phyloP scores from a whole-genome alignment of 2,888 invertebrate genomes.

The Sphecodes monilicornis region DNA sequence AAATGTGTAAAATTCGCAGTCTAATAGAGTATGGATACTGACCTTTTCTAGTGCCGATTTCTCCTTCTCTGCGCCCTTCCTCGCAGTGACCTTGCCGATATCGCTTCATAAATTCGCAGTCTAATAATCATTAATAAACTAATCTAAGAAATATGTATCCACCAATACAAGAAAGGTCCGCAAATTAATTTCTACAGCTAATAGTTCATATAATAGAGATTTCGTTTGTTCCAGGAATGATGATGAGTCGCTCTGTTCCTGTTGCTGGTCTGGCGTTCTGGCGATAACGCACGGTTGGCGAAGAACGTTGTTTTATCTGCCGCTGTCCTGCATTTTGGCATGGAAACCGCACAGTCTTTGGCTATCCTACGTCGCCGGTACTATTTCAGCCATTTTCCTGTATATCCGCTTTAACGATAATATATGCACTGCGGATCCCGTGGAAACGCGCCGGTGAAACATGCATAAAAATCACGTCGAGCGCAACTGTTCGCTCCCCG shows the following conservation, averaged over 20 bases:
- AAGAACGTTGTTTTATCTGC: conserved; percentile 83
- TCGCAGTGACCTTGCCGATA: no score
- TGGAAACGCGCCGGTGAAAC: neutral
- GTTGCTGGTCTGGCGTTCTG: conserved; percentile 83
- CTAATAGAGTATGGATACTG: no score
- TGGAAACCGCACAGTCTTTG: conserved; percentile 84
- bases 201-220: no score
- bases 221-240: conserved; percentile 83
- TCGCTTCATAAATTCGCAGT: no score
- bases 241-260: conserved; percentile 83
- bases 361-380: conserved; percentile 84
- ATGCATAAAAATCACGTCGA: conserved; percentile 2
- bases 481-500: neutral
- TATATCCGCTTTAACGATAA: neutral
- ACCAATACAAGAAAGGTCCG: no score
- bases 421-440: neutral
- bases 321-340: conserved; percentile 82
- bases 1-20: no score
- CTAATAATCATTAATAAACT: no score
- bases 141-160: no score
- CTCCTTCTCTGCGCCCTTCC: no score
- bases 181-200: no score
- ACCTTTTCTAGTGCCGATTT: no score
- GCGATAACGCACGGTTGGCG: conserved; percentile 84
- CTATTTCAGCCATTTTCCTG: conserved; percentile 31